These are phyloP conservation scores for Ciconia stormi DNA, from an alignment of 2,113 vertebrate genomes.

Conservation along the genomic window DNA sequence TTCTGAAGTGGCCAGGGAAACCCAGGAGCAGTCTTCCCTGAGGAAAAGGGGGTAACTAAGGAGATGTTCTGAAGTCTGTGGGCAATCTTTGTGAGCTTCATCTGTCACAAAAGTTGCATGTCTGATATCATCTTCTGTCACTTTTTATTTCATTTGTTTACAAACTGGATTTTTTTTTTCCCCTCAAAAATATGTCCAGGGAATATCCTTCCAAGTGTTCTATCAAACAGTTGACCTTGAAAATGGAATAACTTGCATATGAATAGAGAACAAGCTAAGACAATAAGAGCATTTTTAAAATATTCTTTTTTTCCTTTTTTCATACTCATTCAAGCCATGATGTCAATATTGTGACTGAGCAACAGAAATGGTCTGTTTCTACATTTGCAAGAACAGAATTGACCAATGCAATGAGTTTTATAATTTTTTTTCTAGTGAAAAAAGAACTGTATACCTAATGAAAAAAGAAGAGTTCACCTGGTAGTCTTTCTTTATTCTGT, in stretches of 20 bases:
- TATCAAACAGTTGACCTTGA: constrained; percentile 47
- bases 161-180: neutral
- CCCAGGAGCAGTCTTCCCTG: constrained; percentile 1
- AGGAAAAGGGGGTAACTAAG: neutral
- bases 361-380: neutral
- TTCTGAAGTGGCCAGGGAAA: constrained; percentile 13
- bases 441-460: neutral
- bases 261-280: neutral
- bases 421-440: neutral
- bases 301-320: neutral
- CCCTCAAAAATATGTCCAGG: constrained; percentile 27
- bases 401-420: neutral
- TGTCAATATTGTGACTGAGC: neutral
- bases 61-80: constrained; percentile 38
- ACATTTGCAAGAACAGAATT: neutral
- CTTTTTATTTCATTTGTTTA: constrained; percentile 61
- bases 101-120: constrained; percentile 54
- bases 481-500: neutral
- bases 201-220: constrained; percentile 41
- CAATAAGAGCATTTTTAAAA: neutral
- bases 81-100: constrained; percentile 45
- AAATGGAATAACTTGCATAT: constrained; percentile 19
- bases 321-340: neutral
- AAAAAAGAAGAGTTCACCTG: neutral
- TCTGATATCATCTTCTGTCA: constrained; percentile 59